Percentiles rank a stretch among this genome's conserved stretches.
Conservation (phyloP, 2,113 vertebrate species). For the Coryphaenoides rupestris region DNA sequence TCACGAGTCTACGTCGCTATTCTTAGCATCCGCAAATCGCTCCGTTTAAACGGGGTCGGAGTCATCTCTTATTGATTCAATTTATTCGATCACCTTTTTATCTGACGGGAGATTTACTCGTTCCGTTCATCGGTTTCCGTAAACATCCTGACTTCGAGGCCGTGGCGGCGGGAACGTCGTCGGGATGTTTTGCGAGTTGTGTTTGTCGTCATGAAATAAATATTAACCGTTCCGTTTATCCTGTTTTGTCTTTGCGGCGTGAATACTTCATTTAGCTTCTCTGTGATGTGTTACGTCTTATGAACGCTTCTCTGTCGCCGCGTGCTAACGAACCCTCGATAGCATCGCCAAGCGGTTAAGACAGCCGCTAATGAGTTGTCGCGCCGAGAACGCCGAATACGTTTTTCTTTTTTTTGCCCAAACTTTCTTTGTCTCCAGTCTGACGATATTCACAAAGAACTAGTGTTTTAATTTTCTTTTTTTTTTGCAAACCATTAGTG, state of each 20-base stretch:
- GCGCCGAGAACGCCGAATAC: too few relatives aligned
- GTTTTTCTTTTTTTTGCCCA: too few relatives aligned
- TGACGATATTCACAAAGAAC: too few relatives aligned
- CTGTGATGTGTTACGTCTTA: conserved; percentile 19
- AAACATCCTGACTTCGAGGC: conserved; percentile 40
- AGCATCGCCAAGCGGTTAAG: too few relatives aligned
- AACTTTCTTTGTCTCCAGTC: conserved; percentile 10
- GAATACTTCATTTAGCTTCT: conserved; percentile 41
- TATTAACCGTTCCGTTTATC: conserved; percentile 38
- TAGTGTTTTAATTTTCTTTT: not conserved
- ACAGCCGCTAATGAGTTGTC: too few relatives aligned
- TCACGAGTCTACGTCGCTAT: conserved; percentile 42
- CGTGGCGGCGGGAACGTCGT: not conserved
- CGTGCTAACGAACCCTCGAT: too few relatives aligned
- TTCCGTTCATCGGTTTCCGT: conserved; percentile 18
- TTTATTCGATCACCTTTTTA: conserved; percentile 27
- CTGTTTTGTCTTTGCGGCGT: conserved; percentile 38
- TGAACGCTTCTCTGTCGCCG: not conserved
- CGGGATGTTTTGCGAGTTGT: conserved; percentile 17
- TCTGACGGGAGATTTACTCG: conserved; percentile 45
- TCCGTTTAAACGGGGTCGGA: conserved; percentile 42
- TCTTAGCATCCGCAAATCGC: conserved; percentile 34
- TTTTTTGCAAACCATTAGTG: not conserved
- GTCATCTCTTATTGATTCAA: conserved; percentile 62
- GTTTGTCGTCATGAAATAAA: conserved; percentile 61